Conservation (phyloP, 2,888 invertebrate species). For the Ceriagrion tenellum region DNA sequence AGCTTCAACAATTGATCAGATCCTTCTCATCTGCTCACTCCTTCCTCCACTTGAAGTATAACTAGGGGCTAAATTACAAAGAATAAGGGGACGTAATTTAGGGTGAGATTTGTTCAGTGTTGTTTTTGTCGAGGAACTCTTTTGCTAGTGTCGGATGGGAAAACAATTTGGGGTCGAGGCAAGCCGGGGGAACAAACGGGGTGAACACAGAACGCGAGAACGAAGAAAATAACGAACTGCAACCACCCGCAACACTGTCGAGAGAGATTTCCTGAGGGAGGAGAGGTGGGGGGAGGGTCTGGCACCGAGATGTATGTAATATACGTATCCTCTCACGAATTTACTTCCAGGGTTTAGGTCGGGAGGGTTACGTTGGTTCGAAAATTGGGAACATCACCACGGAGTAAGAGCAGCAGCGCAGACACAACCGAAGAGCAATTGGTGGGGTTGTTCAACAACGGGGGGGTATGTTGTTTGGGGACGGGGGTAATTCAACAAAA, state of each 20-base stretch:
- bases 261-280: background rate
- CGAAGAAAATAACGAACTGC: background rate
- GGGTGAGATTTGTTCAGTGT: background rate
- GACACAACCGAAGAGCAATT: background rate
- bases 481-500: background rate
- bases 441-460: background rate
- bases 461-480: too few species aligned
- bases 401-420: background rate
- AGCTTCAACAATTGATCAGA: background rate
- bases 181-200: background rate
- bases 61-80: background rate
- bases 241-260: conserved; percentile 1
- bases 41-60: background rate
- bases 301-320: background rate
- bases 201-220: background rate
- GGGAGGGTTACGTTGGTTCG: background rate
- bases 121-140: background rate
- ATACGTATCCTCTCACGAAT: background rate
- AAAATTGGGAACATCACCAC: background rate
- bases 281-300: background rate
- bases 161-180: background rate
- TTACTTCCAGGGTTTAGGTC: background rate
- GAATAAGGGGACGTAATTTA: background rate
- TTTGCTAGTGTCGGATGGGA: background rate
- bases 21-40: background rate